Evolutionary conservation across 2,797 vertebrate genomes (phyloP).

Genomic region (Lepus townsendii): DNA sequence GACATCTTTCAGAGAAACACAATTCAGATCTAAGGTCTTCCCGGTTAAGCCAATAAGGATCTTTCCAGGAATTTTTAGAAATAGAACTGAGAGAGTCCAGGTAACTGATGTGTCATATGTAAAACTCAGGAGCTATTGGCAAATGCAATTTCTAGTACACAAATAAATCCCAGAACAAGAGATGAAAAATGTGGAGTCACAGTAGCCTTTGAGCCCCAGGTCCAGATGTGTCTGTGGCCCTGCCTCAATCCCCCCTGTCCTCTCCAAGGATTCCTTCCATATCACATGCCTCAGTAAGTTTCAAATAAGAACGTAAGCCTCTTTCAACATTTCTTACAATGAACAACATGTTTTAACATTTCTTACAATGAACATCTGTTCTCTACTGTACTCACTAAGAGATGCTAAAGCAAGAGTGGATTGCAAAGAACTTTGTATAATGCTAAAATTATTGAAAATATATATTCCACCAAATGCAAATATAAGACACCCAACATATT

Average conservation of each 20-base stretch:
- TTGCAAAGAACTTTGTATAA: neutral
- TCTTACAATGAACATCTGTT: neutral
- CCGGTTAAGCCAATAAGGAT: neutral
- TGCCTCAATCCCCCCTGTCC: neutral
- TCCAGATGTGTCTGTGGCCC: neutral
- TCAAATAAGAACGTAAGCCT: neutral
- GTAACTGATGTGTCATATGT: neutral
- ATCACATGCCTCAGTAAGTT: neutral
- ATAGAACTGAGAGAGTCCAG: neutral
- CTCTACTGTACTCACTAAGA: neutral
- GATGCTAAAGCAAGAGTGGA: neutral
- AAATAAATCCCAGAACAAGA: constrained; percentile 28
- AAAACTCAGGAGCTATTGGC: constrained; percentile 45
- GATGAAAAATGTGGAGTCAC: neutral
- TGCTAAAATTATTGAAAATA: constrained; percentile 45
- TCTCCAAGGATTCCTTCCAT: neutral
- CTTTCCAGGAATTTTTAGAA: neutral
- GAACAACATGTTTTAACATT: neutral
- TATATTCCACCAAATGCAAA: constrained; percentile 18
- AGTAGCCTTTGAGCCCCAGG: neutral
- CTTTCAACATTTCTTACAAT: constrained; percentile 1
- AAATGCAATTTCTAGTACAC: neutral
- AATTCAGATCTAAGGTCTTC: neutral
- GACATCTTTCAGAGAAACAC: neutral
- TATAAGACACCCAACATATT: neutral